phyloP scores from a whole-genome alignment of 2,888 invertebrate species.

The Aethes cnicana region DNA sequence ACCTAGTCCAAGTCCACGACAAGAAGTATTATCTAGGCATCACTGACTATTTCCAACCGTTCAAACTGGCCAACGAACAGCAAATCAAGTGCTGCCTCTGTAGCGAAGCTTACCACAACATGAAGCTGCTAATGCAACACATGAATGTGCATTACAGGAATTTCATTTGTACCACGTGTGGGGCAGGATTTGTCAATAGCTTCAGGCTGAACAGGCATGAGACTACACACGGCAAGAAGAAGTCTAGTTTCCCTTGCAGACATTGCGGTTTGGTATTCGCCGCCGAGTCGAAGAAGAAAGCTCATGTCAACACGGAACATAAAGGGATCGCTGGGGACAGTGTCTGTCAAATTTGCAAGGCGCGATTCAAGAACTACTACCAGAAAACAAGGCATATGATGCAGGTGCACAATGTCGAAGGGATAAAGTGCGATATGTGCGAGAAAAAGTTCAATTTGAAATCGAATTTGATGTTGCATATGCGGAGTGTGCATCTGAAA shows the following conservation, averaged over 20 bases:
- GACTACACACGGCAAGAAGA: constrained; percentile 68
- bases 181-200: constrained; percentile 71
- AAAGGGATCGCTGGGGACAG: constrained; percentile 73
- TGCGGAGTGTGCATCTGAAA: constrained; percentile 69
- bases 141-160: constrained; percentile 74
- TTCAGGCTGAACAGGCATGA: constrained; percentile 68
- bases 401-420: constrained; percentile 68
- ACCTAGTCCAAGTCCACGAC: constrained; percentile 61
- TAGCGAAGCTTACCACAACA: constrained; percentile 64
- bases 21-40: constrained; percentile 64
- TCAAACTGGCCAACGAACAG: constrained; percentile 61
- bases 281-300: constrained; percentile 68
- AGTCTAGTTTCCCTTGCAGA: constrained; percentile 63
- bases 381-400: constrained; percentile 75
- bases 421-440: constrained; percentile 70
- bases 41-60: constrained; percentile 69
- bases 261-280: constrained; percentile 67
- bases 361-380: constrained; percentile 73
- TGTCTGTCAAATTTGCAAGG: constrained; percentile 73
- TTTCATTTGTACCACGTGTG: constrained; percentile 72
- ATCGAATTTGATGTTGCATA: constrained; percentile 65
- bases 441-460: constrained; percentile 73
- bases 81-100: constrained; percentile 69
- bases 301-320: constrained; percentile 69
- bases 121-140: constrained; percentile 72